Conservation (phyloP, 2,113 vertebrate genomes). For the Sigmodon hispidus region DNA sequence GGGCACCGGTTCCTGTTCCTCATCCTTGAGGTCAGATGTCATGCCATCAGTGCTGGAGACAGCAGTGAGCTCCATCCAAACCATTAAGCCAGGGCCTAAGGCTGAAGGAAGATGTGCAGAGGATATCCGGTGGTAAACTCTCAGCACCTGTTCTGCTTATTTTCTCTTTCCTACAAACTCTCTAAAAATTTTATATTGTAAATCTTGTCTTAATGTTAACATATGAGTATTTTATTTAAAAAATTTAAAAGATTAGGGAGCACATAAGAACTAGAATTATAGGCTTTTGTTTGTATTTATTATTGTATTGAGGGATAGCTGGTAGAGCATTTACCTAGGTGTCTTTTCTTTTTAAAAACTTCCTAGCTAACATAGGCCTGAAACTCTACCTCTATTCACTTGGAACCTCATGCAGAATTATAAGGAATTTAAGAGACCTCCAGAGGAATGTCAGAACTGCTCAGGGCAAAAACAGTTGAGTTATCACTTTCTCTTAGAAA, state of each 20-base stretch:
- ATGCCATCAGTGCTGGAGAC: background rate
- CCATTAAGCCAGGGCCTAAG: background rate
- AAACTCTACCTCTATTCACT: background rate
- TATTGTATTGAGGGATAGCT: background rate
- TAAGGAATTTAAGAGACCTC: background rate
- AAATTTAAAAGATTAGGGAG: slow-evolving; percentile 12
- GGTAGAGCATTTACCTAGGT: background rate
- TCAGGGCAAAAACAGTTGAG: background rate
- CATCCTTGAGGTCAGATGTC: background rate
- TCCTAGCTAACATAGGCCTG: background rate
- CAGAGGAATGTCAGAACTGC: background rate
- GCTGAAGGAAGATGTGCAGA: background rate
- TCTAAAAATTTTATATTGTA: background rate
- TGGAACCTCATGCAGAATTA: background rate
- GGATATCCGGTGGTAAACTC: background rate
- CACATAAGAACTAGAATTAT: background rate
- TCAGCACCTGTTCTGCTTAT: background rate
- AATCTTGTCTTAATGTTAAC: slow-evolving; percentile 40
- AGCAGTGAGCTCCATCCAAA: background rate
- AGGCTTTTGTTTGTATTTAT: background rate
- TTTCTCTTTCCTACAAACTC: background rate
- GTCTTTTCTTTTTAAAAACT: background rate
- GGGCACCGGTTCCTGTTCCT: background rate
- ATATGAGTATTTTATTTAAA: background rate
- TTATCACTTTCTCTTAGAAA: background rate